Base-by-base conservation (phyloP, 2,113 vertebrate species). In the Myiopsitta monachus region DNA sequence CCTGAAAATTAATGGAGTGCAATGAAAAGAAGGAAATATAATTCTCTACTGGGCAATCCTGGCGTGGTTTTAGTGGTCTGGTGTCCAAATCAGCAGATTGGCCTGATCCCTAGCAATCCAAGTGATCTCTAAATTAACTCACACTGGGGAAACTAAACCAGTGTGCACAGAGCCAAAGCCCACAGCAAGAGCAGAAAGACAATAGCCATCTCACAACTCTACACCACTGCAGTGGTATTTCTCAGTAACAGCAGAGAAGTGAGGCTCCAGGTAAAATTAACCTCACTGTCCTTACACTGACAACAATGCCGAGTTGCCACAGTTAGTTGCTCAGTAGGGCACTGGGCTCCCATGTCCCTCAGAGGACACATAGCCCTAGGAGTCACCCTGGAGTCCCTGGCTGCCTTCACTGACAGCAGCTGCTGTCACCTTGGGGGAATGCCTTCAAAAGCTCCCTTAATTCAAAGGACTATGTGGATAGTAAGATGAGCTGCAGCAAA, bases 221-320 rank as follows among this genome's bases (percentile, higher is more conserved):
- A 6, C 49, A 41, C 12, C 57, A 51, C 43, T 3, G 1, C 52
- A 27, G 30, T 18, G 14, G 13, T 39, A 38, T 43, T 83, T 46
- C 44, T 54, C 3, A 31, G 51, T 6, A 72, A 47, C 15, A 59
- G 31, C 28, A n/a, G 26, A 49, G 38, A 73, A 87, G 31, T 23
- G 31, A 73, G 27, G 9, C 28, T 38, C 22, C 73, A 44, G 0
- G 1, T 39, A 57, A 68, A 87, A 94, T 27, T 49, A 52, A 41
- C 22, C 10, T 75, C 0, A 0, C 17, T 39, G 8, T 31, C 38
- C 46, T 49, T 44, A 52, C 9, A 4, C 24, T 43, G 61, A 22
- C 26, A 57, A 44, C 3, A 8, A 5, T 4, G 7, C 9, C n/a
- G 57, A 28, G 26, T 26, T 39, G 66, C 16, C 55, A 57, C 14